These are phyloP conservation scores for Anolis carolinensis DNA, from an alignment of 2,113 vertebrate species.

Conservation along the genomic window DNA sequence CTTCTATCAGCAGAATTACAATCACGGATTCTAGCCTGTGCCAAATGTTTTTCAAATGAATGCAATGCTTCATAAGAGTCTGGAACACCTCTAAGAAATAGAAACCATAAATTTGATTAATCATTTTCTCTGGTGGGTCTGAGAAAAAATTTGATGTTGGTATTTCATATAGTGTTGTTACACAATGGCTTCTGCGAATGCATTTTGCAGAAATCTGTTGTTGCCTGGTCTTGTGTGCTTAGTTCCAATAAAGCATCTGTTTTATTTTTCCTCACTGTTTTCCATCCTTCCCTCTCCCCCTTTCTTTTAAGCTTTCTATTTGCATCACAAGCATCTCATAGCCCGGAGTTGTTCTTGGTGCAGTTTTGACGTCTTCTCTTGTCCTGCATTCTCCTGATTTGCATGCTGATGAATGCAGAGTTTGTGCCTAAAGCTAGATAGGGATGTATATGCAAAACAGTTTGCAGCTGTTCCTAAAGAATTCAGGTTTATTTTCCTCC, in stretches of 20 bases:
- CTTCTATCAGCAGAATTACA: too few species aligned
- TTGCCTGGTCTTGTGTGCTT: not conserved
- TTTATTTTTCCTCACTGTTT: not conserved
- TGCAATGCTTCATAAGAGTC: not conserved
- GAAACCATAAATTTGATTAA: not conserved
- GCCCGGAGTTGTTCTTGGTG: not conserved
- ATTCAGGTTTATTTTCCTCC: conserved; percentile 17
- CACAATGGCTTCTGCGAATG: not conserved
- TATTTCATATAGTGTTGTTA: not conserved
- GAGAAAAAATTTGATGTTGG: not conserved
- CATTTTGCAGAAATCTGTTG: not conserved
- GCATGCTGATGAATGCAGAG: conserved; percentile 8
- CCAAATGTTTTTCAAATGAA: not conserved
- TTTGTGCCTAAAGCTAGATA: conserved; percentile 30
- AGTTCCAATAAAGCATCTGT: not conserved
- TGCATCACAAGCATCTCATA: not conserved
- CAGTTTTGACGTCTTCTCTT: not conserved
- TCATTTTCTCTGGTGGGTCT: not conserved
- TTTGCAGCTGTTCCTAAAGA: conserved; percentile 51
- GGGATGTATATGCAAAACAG: conserved; percentile 22
- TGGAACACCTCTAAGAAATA: too few species aligned
- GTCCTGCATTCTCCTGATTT: not conserved
- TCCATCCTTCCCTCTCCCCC: rapidly evolving
- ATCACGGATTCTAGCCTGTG: too few species aligned
- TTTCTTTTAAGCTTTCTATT: not conserved